phyloP scores from a whole-genome alignment of 2,888 invertebrate species.

The Lepidochitona cinerea region DNA sequence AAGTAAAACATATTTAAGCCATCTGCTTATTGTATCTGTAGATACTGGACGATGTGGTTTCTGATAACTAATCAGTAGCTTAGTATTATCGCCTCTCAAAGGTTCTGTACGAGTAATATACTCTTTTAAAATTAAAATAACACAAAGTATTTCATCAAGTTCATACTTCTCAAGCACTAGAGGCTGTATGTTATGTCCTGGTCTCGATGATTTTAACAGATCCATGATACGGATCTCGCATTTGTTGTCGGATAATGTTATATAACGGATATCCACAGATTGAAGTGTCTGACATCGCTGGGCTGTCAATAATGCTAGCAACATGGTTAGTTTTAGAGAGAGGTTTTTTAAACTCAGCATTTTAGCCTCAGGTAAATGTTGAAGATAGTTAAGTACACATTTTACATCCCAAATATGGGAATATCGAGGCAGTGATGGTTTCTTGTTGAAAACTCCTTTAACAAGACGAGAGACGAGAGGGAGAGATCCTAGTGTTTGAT shows the following conservation, averaged over 20 bases:
- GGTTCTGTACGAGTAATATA: not conserved
- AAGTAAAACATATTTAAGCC: constrained; percentile 3
- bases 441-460: not conserved
- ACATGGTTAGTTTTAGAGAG: constrained; percentile 1
- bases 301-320: constrained; percentile 6
- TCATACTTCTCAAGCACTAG: not conserved
- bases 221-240: not conserved
- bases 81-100: not conserved
- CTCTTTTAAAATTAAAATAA: not conserved
- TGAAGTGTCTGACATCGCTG: not conserved
- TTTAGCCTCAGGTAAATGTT: no score
- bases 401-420: constrained; percentile 2
- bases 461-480: not conserved
- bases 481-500: not conserved
- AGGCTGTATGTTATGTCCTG: not conserved
- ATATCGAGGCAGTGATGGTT: constrained; percentile 7
- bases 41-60: not conserved
- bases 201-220: not conserved
- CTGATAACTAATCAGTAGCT: not conserved
- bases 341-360: not conserved
- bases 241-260: not conserved
- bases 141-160: not conserved
- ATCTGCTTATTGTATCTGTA: constrained; percentile 5
- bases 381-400: not conserved
- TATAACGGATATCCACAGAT: not conserved